Evolutionary conservation across 2,888 invertebrate genomes (phyloP).

Genomic region (Pemphredon lugubris): DNA sequence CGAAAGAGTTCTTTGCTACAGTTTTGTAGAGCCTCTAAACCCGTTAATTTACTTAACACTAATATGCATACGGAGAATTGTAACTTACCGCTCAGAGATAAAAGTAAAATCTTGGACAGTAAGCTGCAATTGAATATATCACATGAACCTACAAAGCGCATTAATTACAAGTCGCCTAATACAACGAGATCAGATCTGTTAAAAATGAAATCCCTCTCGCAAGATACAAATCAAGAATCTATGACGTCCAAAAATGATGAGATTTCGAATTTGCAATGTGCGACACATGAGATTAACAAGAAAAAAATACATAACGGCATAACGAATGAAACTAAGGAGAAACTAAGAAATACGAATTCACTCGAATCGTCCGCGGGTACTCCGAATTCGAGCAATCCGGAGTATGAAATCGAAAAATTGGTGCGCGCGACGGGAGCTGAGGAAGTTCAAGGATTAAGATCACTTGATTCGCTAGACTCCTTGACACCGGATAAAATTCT

Average conservation of each 20-base stretch:
- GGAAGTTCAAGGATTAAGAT: conserved; percentile 24
- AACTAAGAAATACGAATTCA: conserved; percentile 1
- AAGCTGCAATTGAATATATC: conserved; percentile 9
- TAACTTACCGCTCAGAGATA: too few relatives aligned
- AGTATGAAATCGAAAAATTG: conserved; percentile 14
- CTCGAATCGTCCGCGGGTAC: background rate
- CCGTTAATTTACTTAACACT: conserved; percentile 28
- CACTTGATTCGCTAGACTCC: conserved; percentile 60
- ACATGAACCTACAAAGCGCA: conserved; percentile 31
- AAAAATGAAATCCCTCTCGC: conserved; percentile 16
- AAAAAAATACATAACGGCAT: background rate
- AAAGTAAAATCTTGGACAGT: conserved; percentile 1
- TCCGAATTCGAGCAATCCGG: conserved; percentile 10
- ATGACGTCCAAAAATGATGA: background rate
- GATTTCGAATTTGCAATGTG: background rate
- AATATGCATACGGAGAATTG: conserved; percentile 30
- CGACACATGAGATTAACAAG: conserved; percentile 7
- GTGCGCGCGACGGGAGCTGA: background rate
- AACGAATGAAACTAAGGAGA: conserved; percentile 1
- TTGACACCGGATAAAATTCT: conserved; percentile 75
- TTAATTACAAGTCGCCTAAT: conserved; percentile 27
- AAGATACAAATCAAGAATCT: background rate
- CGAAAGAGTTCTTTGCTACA: conserved; percentile 60
- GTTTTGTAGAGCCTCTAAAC: conserved; percentile 44
- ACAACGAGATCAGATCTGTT: conserved; percentile 8